These are phyloP conservation scores for Heloderma charlesbogerti DNA, from an alignment of 2,113 vertebrate genomes.

Conservation along the genomic window DNA sequence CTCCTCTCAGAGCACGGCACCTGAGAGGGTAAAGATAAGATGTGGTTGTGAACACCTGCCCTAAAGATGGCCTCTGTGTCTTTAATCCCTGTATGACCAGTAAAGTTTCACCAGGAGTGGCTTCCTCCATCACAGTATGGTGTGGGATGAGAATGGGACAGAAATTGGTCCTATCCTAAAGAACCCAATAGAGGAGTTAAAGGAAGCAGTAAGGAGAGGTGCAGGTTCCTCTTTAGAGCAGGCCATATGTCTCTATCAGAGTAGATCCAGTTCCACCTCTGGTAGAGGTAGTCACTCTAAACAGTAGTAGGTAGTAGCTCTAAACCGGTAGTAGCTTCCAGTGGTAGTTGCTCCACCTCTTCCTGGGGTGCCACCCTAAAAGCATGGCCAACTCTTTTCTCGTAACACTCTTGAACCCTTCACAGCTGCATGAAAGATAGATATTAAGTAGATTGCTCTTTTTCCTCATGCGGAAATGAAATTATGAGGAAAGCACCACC, in stretches of 20 bases:
- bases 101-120: not conserved
- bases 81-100: not conserved
- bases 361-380: not conserved
- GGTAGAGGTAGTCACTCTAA: too few relatives aligned
- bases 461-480: not conserved
- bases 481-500: not conserved
- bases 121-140: not conserved
- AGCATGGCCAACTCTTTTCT: not conserved
- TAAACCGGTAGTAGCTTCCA: too few relatives aligned
- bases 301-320: too few relatives aligned
- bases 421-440: not conserved
- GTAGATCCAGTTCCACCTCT: too few relatives aligned
- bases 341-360: too few relatives aligned
- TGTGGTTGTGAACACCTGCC: not conserved
- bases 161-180: not conserved
- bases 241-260: not conserved
- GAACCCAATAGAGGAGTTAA: not conserved
- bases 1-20: constrained; percentile 27
- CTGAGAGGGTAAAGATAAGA: not conserved
- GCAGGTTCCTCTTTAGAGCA: not conserved
- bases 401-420: not conserved
- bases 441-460: not conserved
- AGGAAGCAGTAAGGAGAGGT: not conserved
- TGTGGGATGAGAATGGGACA: not conserved
- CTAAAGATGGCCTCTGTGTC: not conserved